These are phyloP conservation scores for Perognathus longimembris DNA, from an alignment of 2,113 vertebrate species.

Conservation along the genomic window DNA sequence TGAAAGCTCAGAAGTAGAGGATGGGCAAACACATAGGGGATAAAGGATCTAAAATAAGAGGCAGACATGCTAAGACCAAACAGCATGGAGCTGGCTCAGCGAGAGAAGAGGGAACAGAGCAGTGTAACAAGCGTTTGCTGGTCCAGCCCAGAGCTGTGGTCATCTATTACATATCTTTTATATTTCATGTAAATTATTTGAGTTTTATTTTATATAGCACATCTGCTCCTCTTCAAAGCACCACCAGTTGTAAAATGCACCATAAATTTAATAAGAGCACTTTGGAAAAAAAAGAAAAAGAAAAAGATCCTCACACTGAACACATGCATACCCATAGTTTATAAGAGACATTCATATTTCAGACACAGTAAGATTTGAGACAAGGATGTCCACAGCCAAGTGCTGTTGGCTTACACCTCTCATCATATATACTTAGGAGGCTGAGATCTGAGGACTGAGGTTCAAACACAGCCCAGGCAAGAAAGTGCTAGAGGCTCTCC, in stretches of 20 bases:
- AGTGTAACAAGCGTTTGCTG: neutral
- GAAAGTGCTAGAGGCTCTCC: no score
- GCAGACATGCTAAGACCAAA: neutral
- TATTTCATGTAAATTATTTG: neutral
- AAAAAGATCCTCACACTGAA: neutral
- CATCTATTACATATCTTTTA: neutral
- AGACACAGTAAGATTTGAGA: neutral
- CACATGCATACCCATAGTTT: neutral
- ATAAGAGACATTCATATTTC: neutral
- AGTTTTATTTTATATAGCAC: neutral
- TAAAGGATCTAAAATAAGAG: neutral
- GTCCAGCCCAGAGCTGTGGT: neutral
- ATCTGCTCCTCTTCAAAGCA: neutral
- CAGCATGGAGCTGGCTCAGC: rapidly evolving
- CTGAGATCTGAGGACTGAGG: neutral
- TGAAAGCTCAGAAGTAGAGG: neutral
- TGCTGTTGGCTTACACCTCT: no score
- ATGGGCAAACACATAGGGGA: neutral
- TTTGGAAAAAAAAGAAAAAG: constrained; percentile 17
- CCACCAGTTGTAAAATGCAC: neutral
- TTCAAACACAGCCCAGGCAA: no score
- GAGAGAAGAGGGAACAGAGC: rapidly evolving
- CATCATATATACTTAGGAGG: no score
- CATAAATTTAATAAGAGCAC: neutral
- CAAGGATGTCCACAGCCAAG: neutral